A percentile compares a stretch with the other conserved stretches of the same genome.
phyloP scores from a whole-genome alignment of 35 echinoderm and acorn worm genomes.

The Stichopus chloronotus region DNA sequence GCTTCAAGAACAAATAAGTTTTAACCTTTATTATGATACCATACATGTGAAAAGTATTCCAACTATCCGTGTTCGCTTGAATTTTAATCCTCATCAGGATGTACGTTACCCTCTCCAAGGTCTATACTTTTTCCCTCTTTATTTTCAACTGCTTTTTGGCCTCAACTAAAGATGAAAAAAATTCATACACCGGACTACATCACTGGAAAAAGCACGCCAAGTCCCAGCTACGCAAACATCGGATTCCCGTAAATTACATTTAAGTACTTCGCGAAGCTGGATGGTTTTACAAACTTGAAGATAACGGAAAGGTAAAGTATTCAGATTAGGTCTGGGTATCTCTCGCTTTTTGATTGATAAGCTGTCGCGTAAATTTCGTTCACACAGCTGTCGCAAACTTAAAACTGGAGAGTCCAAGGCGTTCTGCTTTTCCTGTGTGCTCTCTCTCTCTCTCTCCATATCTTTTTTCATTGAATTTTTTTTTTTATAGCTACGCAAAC shows the following conservation, averaged over 20 bases:
- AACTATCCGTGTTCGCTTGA: too few relatives aligned
- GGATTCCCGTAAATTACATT: not conserved
- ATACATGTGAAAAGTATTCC: too few relatives aligned
- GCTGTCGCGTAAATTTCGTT: not conserved
- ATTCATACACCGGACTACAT: not conserved
- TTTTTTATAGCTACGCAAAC: not conserved
- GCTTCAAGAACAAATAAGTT: too few relatives aligned
- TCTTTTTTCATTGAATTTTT: not conserved
- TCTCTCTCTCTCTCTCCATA: not conserved
- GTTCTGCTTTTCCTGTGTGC: not conserved
- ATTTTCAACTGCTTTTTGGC: too few relatives aligned
- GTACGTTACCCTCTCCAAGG: too few relatives aligned
- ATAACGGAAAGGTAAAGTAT: not conserved
- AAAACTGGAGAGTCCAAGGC: not conserved
- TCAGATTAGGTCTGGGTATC: not conserved
- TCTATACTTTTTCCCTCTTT: too few relatives aligned
- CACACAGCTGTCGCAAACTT: not conserved
- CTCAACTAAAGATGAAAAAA: too few relatives aligned
- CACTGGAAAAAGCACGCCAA: not conserved
- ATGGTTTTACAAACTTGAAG: not conserved
- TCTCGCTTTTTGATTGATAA: not conserved
- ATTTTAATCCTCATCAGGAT: too few relatives aligned
- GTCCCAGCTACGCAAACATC: not conserved
- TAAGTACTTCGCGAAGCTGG: not conserved
- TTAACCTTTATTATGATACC: too few relatives aligned